phyloP scores from a whole-genome alignment of 2,888 invertebrate species.

The Heliconius ismenius region DNA sequence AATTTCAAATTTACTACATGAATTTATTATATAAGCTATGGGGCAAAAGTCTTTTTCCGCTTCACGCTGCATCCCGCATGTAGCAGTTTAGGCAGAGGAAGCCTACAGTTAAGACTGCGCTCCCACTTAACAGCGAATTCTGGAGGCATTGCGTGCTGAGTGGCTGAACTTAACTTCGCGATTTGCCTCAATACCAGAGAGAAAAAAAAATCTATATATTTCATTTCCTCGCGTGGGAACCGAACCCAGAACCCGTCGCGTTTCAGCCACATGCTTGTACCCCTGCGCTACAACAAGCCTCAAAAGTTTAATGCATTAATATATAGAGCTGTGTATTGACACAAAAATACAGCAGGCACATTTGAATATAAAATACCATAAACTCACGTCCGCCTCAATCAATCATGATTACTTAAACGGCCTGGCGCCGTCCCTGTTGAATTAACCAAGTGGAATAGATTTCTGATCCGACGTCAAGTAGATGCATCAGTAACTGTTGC shows the following conservation, averaged over 20 bases:
- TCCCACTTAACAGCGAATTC: not conserved
- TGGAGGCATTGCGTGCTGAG: not conserved
- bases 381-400: constrained; percentile 37
- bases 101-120: not conserved
- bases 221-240: not conserved
- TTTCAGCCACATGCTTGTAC: too few species aligned
- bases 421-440: constrained; percentile 35
- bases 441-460: constrained; percentile 40
- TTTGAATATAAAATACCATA: constrained; percentile 32
- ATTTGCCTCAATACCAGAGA: not conserved
- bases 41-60: too few species aligned
- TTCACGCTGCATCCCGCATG: not conserved
- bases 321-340: constrained; percentile 66
- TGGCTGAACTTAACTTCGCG: not conserved
- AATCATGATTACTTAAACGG: constrained; percentile 42
- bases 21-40: too few species aligned
- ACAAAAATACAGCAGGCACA: constrained; percentile 52
- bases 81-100: not conserved
- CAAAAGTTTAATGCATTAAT: constrained; percentile 68
- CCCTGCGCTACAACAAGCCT: too few species aligned
- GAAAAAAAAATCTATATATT: not conserved
- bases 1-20: too few species aligned
- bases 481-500: constrained; percentile 31
- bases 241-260: too few species aligned
- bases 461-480: constrained; percentile 31